phyloP scores from a whole-genome alignment of 1,140 invertebrate genomes.

The Amphibalanus amphitrite region DNA sequence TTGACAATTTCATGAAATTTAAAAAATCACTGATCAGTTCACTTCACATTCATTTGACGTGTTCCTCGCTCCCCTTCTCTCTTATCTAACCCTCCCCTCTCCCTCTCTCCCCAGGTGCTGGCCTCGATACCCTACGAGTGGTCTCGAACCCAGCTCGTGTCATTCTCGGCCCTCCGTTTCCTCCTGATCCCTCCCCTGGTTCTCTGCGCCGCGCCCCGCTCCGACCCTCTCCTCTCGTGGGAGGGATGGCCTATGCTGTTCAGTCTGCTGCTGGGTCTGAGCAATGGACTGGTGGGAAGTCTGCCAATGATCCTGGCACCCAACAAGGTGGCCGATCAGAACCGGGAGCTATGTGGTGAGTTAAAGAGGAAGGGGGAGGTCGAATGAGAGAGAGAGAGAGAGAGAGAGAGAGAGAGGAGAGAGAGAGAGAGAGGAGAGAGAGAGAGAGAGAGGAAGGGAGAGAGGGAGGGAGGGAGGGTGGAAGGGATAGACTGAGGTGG shows the following conservation, averaged over 20 bases:
- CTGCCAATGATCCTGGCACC: constrained; percentile 81
- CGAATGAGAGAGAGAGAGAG: too few relatives aligned
- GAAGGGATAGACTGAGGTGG: too few relatives aligned
- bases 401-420: too few relatives aligned
- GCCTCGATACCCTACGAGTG: constrained; percentile 60
- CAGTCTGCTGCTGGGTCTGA: constrained; percentile 55
- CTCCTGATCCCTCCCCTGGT: constrained; percentile 60
- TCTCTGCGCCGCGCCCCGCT: constrained; percentile 54
- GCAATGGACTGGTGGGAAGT: constrained; percentile 71
- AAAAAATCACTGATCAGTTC: too few relatives aligned
- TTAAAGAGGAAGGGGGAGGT: constrained; percentile 39
- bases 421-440: too few relatives aligned
- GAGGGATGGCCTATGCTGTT: constrained; percentile 26
- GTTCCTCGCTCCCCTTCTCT: too few relatives aligned
- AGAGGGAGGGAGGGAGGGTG: too few relatives aligned
- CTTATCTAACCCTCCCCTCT: too few relatives aligned
- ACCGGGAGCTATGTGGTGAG: constrained; percentile 38
- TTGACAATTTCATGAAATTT: too few relatives aligned
- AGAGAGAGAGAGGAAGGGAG: too few relatives aligned
- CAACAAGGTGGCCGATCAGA: constrained; percentile 53
- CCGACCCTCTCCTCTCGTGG: constrained; percentile 46
- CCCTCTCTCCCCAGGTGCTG: constrained; percentile 39
- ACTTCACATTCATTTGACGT: too few relatives aligned
- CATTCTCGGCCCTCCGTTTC: constrained; percentile 45
- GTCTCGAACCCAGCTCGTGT: constrained; percentile 51